phyloP scores from a whole-genome alignment of 2,797 vertebrate species.

The Molossus molossus region DNA sequence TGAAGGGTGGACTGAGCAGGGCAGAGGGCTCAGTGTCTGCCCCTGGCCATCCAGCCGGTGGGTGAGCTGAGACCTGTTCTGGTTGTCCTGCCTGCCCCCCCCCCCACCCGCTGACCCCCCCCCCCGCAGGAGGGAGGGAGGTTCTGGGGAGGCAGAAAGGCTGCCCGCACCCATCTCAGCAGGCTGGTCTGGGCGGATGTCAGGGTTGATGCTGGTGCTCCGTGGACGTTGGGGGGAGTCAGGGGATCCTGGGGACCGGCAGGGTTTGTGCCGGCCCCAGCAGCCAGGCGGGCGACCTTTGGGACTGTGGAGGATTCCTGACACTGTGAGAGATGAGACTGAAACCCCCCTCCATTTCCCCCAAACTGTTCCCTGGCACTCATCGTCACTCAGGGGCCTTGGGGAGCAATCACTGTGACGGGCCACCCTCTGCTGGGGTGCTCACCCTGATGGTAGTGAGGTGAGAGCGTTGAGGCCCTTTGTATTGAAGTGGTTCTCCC shows the following conservation, averaged over 20 bases:
- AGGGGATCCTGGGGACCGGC: not conserved
- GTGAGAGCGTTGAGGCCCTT: not conserved
- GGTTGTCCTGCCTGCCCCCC: too few species aligned
- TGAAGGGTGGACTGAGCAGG: not conserved
- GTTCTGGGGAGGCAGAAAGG: not conserved
- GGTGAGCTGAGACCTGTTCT: too few species aligned
- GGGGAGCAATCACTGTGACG: not conserved
- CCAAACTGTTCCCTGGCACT: too few species aligned
- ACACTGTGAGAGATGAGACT: rapidly evolving
- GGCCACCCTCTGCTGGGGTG: not conserved
- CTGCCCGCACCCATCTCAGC: not conserved
- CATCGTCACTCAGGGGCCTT: not conserved
- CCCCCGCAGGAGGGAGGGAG: too few species aligned
- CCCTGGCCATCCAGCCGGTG: not conserved
- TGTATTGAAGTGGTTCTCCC: too few species aligned
- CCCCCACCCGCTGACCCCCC: too few species aligned
- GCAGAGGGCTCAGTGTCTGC: not conserved
- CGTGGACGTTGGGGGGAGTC: rapidly evolving
- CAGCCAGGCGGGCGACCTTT: rapidly evolving
- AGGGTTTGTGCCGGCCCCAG: rapidly evolving
- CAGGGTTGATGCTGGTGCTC: too few species aligned
- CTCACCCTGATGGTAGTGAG: not conserved
- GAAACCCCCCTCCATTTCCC: rapidly evolving
- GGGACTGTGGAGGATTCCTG: not conserved
- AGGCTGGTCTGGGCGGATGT: not conserved